Evolutionary conservation across 35 echinoderm and acorn worm genomes (phyloP), one percentile per base, ranked within the genome.

Genomic region (Strongylocentrotus purpuratus): DNA sequence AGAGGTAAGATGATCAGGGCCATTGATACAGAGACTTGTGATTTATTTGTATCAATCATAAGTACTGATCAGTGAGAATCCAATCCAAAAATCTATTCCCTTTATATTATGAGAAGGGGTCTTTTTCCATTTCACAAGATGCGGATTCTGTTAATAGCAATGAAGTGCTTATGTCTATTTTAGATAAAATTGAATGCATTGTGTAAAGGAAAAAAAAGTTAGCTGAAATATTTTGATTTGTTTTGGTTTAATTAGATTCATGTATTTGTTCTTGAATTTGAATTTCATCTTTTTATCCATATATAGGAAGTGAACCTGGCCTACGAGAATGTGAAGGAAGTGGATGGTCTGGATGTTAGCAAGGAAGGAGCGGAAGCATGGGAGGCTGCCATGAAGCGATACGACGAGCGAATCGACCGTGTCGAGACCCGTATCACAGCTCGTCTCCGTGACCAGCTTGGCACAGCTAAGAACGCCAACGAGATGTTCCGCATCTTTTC

Each of bases 401-500:
- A 99, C 46, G 98, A 99, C 92, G 98, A 99, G 55, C 95, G 98
- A 17, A 99, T 99, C 71, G 98, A 99, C 94, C 96, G 98, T 47
- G 98, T 99, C 14, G 98, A 99, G 92, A 99, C 98, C 46, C 88
- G 98, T 46, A 99, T 99, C 61, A 99, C 98, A 5, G 98, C 98
- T 32, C 98, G 98, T 90, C 98, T 99, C 33, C 97, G 98, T 94
- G 98, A 99, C 94, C 98, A 99, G 92, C 97, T 99, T 2, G 98
- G 98, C 31, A 99, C 98, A 47, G 98, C 98, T 22, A 99, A 99
- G 95, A 99, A 99, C 86, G 98, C 98, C 96, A 99, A 99, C 33
- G 98, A 99, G 95, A 99, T 99, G 98, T 99, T 99, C 97, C 98
- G 98, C 32, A 99, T 99, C 94, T 99, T 99, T 96, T 99, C 98